Evolutionary conservation across 2,888 invertebrate species (phyloP), one percentile per base, ranked within the genome.

Genomic region (Apomyelois bistriatella): DNA sequence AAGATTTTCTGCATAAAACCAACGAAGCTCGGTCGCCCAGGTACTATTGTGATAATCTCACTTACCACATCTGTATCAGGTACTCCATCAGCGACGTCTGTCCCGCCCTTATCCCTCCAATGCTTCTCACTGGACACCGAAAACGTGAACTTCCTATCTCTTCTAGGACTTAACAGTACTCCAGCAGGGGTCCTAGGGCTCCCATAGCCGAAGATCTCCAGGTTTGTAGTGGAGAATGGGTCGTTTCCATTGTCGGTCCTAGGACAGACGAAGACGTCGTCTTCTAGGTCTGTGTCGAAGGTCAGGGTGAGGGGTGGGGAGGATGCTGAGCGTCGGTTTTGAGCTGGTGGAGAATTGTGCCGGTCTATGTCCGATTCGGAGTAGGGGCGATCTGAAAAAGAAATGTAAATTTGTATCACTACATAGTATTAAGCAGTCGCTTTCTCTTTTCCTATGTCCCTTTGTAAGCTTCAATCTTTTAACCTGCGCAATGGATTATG

Each of bases 101-200:
- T 90, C 60, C 89, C 89, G 0, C 89, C 89, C 77, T 89, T 90
- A 56, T 90, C 89, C 55, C 85, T 61, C 88, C 89, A 89, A 61
- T 89, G 89, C 61, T 89, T 90, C 68, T 89, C 89, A 56, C 83
- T 85, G 1, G 79, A 84, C 58, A 84, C 72, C 0, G 85, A 81
- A 64, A 89, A 90, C 1, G 83, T 85, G 59, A 90, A 90, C 17
- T 76, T 74, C 22, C 87, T 74, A 38, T 89, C 89, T 9, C 88
- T 70, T 4, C 89, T 65, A 1, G 89, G 87, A 66, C 86, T 89
- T 50, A 90, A 57, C 0, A 88, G 68, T 1, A 86, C 81, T 0
- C 89, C 89, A 0, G 87, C 89, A 0, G 89, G 89, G 1, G 88
- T 88, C 58, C 89, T 73, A 0, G 80, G 79, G 13, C 81, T 82